Evolutionary conservation across 2,113 vertebrate species (phyloP).

Genomic region (Tetraodon nigroviridis): DNA sequence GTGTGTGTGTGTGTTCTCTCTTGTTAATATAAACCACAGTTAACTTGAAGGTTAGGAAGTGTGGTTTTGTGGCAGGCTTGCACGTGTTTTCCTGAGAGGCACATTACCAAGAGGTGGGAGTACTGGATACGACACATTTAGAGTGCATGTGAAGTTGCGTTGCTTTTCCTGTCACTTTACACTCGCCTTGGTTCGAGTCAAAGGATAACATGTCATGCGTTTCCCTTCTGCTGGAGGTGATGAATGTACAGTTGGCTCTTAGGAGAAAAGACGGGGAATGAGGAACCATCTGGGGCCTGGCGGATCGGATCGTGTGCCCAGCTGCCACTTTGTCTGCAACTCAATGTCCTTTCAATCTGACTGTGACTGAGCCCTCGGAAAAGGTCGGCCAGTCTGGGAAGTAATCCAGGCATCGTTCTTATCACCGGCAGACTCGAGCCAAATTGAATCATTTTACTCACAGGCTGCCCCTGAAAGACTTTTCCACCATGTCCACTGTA

Average conservation of each 20-base stretch:
- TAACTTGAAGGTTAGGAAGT: constrained; percentile 13
- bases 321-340: constrained; percentile 8
- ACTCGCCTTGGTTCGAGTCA: no score
- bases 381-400: constrained; percentile 52
- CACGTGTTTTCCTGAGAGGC: constrained; percentile 35
- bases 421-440: constrained; percentile 36
- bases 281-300: constrained; percentile 1
- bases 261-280: neutral
- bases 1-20: constrained; percentile 11
- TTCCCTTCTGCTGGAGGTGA: neutral
- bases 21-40: constrained; percentile 16
- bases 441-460: constrained; percentile 47
- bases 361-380: neutral
- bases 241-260: neutral
- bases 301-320: neutral
- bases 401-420: constrained; percentile 38
- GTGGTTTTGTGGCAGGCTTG: constrained; percentile 38
- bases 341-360: constrained; percentile 10
- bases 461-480: constrained; percentile 23
- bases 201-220: no score
- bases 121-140: constrained; percentile 31
- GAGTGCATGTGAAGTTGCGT: constrained; percentile 2
- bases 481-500: neutral
- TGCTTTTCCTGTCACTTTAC: no score
- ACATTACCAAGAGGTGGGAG: constrained; percentile 30